Percentiles rank a stretch among this genome's conserved stretches.
These are phyloP conservation scores for Cerastis rubricosa DNA, from an alignment of 2,888 invertebrate species.

Conservation along the genomic window DNA sequence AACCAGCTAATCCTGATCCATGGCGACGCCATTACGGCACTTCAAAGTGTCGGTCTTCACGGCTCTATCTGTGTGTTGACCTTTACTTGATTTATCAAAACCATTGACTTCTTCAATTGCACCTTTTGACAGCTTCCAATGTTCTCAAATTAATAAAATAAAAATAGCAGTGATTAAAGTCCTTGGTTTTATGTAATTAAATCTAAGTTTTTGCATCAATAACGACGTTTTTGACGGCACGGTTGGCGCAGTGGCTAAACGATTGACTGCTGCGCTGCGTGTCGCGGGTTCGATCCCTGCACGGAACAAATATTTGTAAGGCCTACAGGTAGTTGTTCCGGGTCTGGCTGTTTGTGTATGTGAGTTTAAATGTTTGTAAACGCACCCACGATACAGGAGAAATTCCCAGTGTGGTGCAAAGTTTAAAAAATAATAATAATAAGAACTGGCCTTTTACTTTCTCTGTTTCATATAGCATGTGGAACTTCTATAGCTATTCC, in stretches of 20 bases:
- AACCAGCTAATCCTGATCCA: not conserved
- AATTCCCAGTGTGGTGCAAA: too few relatives aligned
- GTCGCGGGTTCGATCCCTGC: too few relatives aligned
- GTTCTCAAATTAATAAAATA: not conserved
- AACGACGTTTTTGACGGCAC: too few relatives aligned
- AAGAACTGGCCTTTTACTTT: not conserved
- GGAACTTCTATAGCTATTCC: conserved; percentile 19
- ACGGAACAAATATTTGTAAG: too few relatives aligned
- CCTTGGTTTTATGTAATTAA: not conserved
- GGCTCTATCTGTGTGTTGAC: not conserved
- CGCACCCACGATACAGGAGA: too few relatives aligned
- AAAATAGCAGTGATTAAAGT: not conserved
- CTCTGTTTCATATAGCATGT: not conserved
- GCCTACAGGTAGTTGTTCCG: too few relatives aligned
- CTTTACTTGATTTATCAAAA: not conserved
- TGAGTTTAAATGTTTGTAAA: too few relatives aligned
- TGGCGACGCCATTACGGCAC: not conserved
- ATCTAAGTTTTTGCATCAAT: not conserved
- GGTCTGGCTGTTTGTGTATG: too few relatives aligned
- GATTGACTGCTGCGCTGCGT: too few relatives aligned
- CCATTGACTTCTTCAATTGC: not conserved
- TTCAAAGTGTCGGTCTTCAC: not conserved
- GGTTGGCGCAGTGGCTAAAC: too few relatives aligned
- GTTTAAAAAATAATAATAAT: too few relatives aligned
- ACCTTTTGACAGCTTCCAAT: not conserved